Conservation (phyloP, 1,140 invertebrate species). For the Bombus impatiens region DNA sequence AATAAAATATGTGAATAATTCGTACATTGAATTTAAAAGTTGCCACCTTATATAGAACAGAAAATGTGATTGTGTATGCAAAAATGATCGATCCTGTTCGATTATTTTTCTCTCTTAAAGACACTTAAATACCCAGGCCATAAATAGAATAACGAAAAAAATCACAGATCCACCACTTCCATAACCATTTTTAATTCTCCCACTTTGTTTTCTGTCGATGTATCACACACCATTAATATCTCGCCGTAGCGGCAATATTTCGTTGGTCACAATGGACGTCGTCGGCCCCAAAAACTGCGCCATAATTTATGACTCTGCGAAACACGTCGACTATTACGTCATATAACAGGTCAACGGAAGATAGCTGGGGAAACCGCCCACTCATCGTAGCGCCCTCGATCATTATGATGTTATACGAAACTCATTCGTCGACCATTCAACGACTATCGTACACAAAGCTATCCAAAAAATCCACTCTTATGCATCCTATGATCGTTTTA, state of each 20-base stretch:
- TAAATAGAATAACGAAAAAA: background rate
- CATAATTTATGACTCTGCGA: constrained; percentile 8
- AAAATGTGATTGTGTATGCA: no score
- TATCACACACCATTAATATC: constrained; percentile 22
- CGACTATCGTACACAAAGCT: background rate
- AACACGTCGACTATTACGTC: constrained; percentile 15
- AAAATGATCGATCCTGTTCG: no score
- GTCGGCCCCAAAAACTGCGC: constrained; percentile 8
- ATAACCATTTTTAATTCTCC: background rate
- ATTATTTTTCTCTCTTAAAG: background rate
- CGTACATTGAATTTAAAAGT: no score
- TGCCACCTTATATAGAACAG: no score
- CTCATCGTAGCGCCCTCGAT: constrained; percentile 40
- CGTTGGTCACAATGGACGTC: constrained; percentile 11
- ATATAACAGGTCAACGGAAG: background rate
- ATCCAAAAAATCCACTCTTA: constrained; percentile 30
- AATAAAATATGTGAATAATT: no score
- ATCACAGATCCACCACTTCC: background rate
- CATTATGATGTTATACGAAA: constrained; percentile 45
- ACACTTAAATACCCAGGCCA: background rate
- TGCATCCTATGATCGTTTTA: constrained; percentile 62
- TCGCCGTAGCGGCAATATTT: background rate
- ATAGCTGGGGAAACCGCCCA: background rate
- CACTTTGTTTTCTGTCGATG: background rate
- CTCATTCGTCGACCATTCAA: constrained; percentile 39